phyloP scores from a whole-genome alignment of 2,888 invertebrate species.

The Rhaphigaster nebulosa region DNA sequence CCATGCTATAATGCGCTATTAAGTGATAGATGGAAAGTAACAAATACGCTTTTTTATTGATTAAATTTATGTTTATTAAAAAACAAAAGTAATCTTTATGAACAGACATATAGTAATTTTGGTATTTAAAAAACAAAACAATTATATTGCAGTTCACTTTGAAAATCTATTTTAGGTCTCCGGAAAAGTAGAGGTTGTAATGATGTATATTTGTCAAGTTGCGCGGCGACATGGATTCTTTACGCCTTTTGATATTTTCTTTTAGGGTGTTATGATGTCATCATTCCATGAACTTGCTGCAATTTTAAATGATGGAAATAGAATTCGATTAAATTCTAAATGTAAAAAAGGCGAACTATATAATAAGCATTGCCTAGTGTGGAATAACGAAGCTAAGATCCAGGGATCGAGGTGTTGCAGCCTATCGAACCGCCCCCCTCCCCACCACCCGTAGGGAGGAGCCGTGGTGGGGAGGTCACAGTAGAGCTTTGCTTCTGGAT shows the following conservation, averaged over 20 bases:
- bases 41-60: too few relatives aligned
- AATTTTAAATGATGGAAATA: neutral
- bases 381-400: neutral
- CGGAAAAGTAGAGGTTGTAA: neutral
- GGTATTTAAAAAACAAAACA: too few relatives aligned
- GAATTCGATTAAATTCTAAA: neutral
- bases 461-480: neutral
- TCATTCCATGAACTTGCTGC: neutral
- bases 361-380: neutral
- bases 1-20: too few relatives aligned
- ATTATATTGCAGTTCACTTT: neutral
- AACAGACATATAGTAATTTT: too few relatives aligned
- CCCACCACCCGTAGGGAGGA: neutral
- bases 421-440: slow-evolving; percentile 4
- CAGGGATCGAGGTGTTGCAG: neutral
- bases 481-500: neutral
- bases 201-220: neutral
- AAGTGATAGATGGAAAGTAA: too few relatives aligned
- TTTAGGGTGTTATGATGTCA: neutral
- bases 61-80: too few relatives aligned
- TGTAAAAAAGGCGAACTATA: neutral
- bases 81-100: too few relatives aligned
- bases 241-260: neutral
- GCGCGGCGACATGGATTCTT: neutral
- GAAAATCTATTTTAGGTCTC: neutral